A percentile compares a stretch with the other conserved stretches of the same genome.
Evolutionary conservation across 2,113 vertebrate genomes (phyloP).

Genomic region (Dicaeum eximium): DNA sequence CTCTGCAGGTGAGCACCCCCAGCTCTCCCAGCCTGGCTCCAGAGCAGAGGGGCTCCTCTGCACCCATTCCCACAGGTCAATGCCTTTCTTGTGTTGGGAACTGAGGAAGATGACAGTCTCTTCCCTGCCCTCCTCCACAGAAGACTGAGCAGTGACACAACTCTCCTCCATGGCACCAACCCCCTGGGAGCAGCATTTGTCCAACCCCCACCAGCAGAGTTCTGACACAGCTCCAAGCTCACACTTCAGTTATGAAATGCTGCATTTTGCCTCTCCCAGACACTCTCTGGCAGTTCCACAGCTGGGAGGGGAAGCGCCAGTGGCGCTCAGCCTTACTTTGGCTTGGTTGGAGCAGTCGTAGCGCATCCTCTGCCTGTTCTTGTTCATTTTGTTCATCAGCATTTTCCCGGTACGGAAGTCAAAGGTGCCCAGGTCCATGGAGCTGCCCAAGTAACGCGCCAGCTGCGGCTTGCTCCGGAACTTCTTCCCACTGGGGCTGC

Average conservation of each 20-base stretch:
- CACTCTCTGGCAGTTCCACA: fast-evolving
- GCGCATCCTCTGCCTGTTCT: constrained; percentile 92
- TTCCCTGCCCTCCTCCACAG: not conserved
- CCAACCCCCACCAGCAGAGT: not conserved
- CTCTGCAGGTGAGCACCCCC: not conserved
- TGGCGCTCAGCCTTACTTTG: constrained; percentile 74
- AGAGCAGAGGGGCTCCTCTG: not conserved
- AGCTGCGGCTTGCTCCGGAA: constrained; percentile 98
- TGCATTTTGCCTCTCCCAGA: not conserved
- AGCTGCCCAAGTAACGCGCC: constrained; percentile 95
- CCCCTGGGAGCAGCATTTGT: not conserved
- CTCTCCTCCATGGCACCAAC: fast-evolving
- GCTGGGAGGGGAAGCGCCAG: not conserved
- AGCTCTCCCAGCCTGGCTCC: not conserved
- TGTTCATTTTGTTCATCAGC: constrained; percentile 95
- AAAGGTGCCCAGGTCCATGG: constrained; percentile 95
- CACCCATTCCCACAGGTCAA: not conserved
- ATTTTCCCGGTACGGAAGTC: constrained; percentile 97
- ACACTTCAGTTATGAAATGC: not conserved
- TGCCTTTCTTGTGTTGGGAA: not conserved
- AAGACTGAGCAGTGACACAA: not conserved
- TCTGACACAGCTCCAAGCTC: not conserved
- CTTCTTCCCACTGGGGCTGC: constrained; percentile 96
- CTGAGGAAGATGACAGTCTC: not conserved
- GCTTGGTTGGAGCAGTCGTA: constrained; percentile 93